Conservation (phyloP, 1,140 invertebrate species). For the Megalonaias nervosa region DNA sequence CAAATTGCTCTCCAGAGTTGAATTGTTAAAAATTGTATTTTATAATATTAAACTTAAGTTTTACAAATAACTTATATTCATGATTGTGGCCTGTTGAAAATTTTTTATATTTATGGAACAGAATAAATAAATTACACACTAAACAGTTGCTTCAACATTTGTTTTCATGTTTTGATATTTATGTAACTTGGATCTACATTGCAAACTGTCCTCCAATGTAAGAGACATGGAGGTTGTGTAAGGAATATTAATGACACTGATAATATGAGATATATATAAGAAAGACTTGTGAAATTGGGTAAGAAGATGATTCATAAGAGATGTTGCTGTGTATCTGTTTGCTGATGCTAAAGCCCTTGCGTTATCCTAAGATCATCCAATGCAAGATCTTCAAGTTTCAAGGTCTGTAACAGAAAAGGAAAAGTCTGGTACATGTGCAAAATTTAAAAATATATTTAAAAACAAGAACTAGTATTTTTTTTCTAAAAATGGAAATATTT, state of each 20-base stretch:
- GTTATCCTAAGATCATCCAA: conserved; percentile 53
- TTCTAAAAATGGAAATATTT: too few relatives aligned
- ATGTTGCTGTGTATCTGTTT: background rate
- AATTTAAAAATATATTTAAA: background rate
- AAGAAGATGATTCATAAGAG: too few relatives aligned
- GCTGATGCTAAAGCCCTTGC: conserved; percentile 27
- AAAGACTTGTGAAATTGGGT: background rate
- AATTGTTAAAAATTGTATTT: too few relatives aligned
- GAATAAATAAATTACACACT: too few relatives aligned
- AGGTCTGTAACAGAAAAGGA: conserved; percentile 44
- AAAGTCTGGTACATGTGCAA: conserved; percentile 2
- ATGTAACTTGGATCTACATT: background rate
- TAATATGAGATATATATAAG: background rate
- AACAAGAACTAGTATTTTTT: background rate
- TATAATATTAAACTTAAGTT: too few relatives aligned
- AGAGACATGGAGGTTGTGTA: background rate
- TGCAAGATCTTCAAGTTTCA: conserved; percentile 49
- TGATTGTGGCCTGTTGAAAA: too few relatives aligned
- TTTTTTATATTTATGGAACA: too few relatives aligned
- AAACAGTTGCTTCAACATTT: too few relatives aligned
- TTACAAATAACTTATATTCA: too few relatives aligned
- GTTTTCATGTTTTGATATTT: background rate
- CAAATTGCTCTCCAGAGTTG: too few relatives aligned
- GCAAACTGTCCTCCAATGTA: background rate
- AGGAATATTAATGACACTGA: background rate